Evolutionary conservation across 2,113 vertebrate species (phyloP).

Genomic region (Zosterops pallidus): DNA sequence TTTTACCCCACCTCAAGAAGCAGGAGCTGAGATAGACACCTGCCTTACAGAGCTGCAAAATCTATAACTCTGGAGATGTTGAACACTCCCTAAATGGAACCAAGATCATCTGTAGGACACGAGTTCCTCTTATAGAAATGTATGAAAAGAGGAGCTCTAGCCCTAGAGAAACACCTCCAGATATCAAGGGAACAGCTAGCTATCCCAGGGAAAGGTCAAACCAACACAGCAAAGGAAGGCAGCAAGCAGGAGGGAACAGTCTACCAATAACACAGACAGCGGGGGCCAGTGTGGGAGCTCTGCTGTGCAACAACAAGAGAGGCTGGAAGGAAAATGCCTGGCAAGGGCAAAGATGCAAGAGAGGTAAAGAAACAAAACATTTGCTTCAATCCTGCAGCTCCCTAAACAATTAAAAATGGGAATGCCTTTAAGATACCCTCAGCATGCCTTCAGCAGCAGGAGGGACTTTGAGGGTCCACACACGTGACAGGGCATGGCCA

Average conservation of each 20-base stretch:
- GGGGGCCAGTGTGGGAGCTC: background rate
- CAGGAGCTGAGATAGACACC: background rate
- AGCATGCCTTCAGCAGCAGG: background rate
- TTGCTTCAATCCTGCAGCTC: background rate
- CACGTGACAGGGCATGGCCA: background rate
- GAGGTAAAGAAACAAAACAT: background rate
- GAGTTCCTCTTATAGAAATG: background rate
- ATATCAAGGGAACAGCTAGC: background rate
- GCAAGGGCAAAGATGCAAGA: background rate
- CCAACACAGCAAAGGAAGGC: background rate
- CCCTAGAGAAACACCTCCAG: conserved; percentile 35
- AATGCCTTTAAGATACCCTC: background rate
- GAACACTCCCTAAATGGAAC: conserved; percentile 7
- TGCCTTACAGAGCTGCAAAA: background rate
- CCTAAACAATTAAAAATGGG: background rate
- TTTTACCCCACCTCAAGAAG: conserved; percentile 21
- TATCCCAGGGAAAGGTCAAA: conserved; percentile 39
- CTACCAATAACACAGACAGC: background rate
- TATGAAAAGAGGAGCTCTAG: background rate
- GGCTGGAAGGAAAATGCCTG: conserved; percentile 1
- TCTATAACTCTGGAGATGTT: conserved; percentile 8
- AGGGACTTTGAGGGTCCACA: background rate
- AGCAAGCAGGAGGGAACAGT: background rate
- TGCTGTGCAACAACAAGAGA: background rate
- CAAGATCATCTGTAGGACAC: conserved; percentile 59